These are phyloP conservation scores for Linurgus olivaceus DNA, from an alignment of 2,797 vertebrate species.

Conservation along the genomic window DNA sequence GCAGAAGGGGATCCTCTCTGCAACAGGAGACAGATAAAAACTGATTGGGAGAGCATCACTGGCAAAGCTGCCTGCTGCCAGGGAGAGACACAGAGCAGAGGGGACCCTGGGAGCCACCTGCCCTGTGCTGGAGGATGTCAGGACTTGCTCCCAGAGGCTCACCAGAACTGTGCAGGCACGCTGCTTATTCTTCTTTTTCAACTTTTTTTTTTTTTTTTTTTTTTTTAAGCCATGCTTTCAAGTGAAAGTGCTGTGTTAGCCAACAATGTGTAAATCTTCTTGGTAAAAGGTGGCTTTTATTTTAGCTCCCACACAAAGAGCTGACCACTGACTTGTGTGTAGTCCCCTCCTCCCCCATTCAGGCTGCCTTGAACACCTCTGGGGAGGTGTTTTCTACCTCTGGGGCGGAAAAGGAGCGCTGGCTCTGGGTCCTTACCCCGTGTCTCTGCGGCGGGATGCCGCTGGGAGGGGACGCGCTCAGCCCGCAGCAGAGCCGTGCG, in stretches of 20 bases:
- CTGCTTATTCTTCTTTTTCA: background rate
- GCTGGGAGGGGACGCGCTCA: rapidly evolving
- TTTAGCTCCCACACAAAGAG: background rate
- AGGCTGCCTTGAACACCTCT: background rate
- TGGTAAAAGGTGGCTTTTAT: background rate
- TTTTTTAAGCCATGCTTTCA: background rate
- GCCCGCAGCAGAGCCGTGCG: rapidly evolving
- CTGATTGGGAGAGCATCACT: background rate
- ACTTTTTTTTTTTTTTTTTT: background rate
- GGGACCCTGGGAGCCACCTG: background rate
- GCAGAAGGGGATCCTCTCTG: background rate
- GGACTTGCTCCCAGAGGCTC: background rate
- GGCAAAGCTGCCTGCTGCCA: background rate
- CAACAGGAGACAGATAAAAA: background rate
- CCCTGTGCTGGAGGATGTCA: background rate
- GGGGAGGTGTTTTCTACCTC: background rate
- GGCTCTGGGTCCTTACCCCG: rapidly evolving
- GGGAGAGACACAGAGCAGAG: background rate
- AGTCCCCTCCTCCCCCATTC: background rate
- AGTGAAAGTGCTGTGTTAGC: background rate
- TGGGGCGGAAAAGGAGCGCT: background rate
- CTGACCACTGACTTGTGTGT: background rate
- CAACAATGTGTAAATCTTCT: background rate
- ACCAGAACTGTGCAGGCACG: rapidly evolving
- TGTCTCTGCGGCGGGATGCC: too few species aligned